Conservation (phyloP, 2,888 invertebrate species). For the Drosophila peninsularis region DNA sequence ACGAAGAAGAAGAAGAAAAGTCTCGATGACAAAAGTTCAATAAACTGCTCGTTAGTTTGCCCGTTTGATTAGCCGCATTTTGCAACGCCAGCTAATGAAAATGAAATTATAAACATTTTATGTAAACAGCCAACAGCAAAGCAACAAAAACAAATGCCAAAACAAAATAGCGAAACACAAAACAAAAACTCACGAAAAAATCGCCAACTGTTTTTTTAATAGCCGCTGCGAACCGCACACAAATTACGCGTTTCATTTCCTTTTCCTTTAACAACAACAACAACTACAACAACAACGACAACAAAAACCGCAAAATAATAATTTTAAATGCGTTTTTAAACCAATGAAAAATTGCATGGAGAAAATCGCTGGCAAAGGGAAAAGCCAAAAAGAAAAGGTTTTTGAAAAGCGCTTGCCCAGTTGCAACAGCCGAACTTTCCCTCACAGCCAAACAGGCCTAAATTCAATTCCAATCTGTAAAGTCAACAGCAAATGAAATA, state of each 20-base stretch:
- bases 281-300: constrained; percentile 16
- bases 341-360: constrained; percentile 17
- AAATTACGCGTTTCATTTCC: constrained; percentile 78
- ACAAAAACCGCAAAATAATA: constrained; percentile 36
- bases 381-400: constrained; percentile 25
- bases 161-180: constrained; percentile 28
- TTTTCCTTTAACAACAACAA: constrained; percentile 62
- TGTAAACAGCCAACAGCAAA: constrained; percentile 57
- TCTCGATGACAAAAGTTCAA: constrained; percentile 70
- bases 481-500: constrained; percentile 12
- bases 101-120: constrained; percentile 79
- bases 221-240: constrained; percentile 57
- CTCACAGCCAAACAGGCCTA: neutral
- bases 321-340: constrained; percentile 50
- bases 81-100: constrained; percentile 73
- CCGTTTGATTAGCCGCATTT: constrained; percentile 52
- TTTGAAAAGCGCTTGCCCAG: constrained; percentile 8
- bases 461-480: constrained; percentile 5
- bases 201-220: constrained; percentile 61
- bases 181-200: constrained; percentile 36
- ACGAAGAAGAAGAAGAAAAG: constrained; percentile 6
- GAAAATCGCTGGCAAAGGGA: constrained; percentile 1
- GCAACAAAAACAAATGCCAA: constrained; percentile 26
- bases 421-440: constrained; percentile 14
- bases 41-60: constrained; percentile 48